These are phyloP conservation scores for Catalaphyllia jardinei DNA, from an alignment of 64 coral and sea anemone genomes.

Conservation along the genomic window DNA sequence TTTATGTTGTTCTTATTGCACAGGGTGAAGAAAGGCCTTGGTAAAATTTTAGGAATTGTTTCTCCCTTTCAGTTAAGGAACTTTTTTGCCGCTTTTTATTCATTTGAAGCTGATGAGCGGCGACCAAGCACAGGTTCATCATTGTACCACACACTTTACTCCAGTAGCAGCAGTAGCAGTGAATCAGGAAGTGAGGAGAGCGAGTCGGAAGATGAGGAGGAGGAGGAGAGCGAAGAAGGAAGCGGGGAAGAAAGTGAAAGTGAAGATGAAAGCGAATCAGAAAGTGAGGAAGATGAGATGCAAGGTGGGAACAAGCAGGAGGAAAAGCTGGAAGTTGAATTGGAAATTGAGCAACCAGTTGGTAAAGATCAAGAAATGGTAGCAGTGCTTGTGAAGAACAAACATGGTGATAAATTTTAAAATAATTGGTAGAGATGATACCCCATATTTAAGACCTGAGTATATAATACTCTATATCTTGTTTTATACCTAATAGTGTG, in stretches of 20 bases:
- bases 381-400: background rate
- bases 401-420: background rate
- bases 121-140: slow-evolving; percentile 89
- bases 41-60: no score
- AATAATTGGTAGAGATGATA: background rate
- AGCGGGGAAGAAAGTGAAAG: slow-evolving; percentile 52
- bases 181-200: slow-evolving; percentile 74
- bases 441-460: no score
- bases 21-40: no score
- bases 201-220: slow-evolving; percentile 74
- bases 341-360: slow-evolving; percentile 36
- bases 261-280: slow-evolving; percentile 57
- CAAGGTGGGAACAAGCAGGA: slow-evolving; percentile 14
- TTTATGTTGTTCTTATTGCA: no score
- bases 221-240: slow-evolving; percentile 65
- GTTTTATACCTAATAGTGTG: no score
- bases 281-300: slow-evolving; percentile 46
- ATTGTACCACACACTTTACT: slow-evolving; percentile 78
- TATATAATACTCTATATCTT: no score
- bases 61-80: background rate
- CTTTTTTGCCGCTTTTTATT: background rate
- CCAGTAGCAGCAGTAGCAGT: slow-evolving; percentile 73
- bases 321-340: slow-evolving; percentile 50
- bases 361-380: slow-evolving; percentile 9
- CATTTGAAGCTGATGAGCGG: slow-evolving; percentile 64